Percentiles rank a stretch among this genome's conserved stretches.
Conservation (phyloP, 2,113 vertebrate genomes). For the Zosterops borbonicus region DNA sequence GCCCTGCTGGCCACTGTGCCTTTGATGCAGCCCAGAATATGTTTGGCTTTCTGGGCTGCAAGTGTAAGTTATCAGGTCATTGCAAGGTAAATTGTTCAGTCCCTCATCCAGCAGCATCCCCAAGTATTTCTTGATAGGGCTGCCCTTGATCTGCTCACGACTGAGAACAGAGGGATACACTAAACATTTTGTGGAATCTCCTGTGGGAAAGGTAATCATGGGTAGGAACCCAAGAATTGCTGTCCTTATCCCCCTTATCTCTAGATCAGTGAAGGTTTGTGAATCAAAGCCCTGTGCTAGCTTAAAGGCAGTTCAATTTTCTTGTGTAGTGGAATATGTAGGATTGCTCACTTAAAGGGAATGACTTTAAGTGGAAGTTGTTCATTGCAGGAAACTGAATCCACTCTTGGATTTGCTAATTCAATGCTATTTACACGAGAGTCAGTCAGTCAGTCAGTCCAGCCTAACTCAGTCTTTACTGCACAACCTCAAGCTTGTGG, state of each 20-base stretch:
- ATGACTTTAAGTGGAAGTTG: neutral
- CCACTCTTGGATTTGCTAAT: neutral
- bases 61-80: neutral
- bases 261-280: neutral
- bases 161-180: neutral
- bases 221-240: neutral
- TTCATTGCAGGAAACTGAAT: neutral
- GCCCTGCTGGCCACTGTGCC: accelerated
- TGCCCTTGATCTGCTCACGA: neutral
- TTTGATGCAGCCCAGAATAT: neutral
- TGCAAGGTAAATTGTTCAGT: neutral
- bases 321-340: neutral
- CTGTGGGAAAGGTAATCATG: neutral
- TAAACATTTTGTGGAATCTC: neutral
- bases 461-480: neutral
- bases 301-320: neutral
- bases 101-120: neutral
- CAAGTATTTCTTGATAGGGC: neutral
- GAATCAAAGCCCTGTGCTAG: neutral
- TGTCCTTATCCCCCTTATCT: neutral
- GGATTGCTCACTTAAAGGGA: neutral
- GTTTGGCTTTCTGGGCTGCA: neutral
- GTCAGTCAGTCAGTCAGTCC: neutral
- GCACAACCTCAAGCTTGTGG: neutral
- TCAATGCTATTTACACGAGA: neutral